phyloP scores from a whole-genome alignment of 2,797 vertebrate species.

The Gambelia wislizenii region DNA sequence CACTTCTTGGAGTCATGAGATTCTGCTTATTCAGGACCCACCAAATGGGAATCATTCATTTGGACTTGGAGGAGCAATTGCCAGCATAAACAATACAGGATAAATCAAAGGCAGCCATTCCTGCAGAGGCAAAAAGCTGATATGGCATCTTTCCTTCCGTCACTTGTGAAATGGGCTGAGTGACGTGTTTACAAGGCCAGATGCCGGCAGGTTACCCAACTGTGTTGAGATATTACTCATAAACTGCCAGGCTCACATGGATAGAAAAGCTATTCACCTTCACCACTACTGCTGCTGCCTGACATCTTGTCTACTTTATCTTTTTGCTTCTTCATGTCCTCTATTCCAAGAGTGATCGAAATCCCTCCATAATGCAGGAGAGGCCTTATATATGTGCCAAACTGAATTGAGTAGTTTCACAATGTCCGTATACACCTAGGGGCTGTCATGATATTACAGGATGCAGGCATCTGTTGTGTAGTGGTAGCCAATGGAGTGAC shows the following conservation, averaged over 20 bases:
- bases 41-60: too few relatives aligned
- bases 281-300: background rate
- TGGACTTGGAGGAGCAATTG: too few relatives aligned
- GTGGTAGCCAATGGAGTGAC: too few relatives aligned
- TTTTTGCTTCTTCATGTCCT: background rate
- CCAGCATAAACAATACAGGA: too few relatives aligned
- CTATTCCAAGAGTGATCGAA: slow-evolving; percentile 1
- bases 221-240: background rate
- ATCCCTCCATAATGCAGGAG: background rate
- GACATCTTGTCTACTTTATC: slow-evolving; percentile 14
- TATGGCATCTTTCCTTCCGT: slow-evolving; percentile 2
- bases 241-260: background rate
- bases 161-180: slow-evolving; percentile 16
- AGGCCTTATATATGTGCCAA: too few relatives aligned
- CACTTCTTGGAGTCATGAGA: too few relatives aligned
- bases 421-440: too few relatives aligned
- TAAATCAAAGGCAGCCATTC: background rate
- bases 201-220: background rate
- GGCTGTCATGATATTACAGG: too few relatives aligned
- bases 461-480: too few relatives aligned
- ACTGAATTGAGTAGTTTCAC: too few relatives aligned
- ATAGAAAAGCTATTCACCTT: slow-evolving; percentile 10
- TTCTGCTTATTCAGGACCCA: too few relatives aligned
- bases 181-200: background rate
- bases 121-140: background rate